A percentile compares a stretch with the other conserved stretches of the same genome.
phyloP scores from a whole-genome alignment of 2,113 vertebrate genomes.

The Seriola quinqueradiata region DNA sequence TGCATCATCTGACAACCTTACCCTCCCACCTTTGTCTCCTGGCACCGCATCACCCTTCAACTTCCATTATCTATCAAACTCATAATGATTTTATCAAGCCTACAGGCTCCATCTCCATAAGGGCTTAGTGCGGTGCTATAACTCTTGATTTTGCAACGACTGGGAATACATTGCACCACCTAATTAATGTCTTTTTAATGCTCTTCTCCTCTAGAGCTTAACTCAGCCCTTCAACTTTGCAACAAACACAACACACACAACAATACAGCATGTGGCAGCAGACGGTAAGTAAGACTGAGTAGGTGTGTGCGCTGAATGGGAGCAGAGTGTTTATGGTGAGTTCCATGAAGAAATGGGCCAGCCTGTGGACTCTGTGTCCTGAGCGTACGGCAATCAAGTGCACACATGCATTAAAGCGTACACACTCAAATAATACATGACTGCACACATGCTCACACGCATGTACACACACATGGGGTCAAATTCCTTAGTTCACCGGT shows the following conservation, averaged over 20 bases:
- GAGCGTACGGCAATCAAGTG: slow-evolving; percentile 8
- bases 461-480: slow-evolving; percentile 28
- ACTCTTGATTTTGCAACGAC: slow-evolving; percentile 77
- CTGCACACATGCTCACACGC: neutral
- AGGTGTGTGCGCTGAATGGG: slow-evolving; percentile 58
- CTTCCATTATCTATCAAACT: slow-evolving; percentile 80
- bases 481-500: slow-evolving; percentile 48
- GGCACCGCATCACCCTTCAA: slow-evolving; percentile 74
- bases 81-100: slow-evolving; percentile 81
- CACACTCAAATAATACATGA: slow-evolving; percentile 52
- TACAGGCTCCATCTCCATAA: slow-evolving; percentile 74
- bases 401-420: slow-evolving; percentile 24
- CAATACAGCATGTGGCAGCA: slow-evolving; percentile 70
- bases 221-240: slow-evolving; percentile 78
- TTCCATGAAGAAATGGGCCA: slow-evolving; percentile 26
- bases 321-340: slow-evolving; percentile 55
- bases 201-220: slow-evolving; percentile 79
- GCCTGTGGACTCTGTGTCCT: slow-evolving; percentile 16
- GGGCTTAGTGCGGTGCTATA: slow-evolving; percentile 74
- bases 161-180: slow-evolving; percentile 76
- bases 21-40: slow-evolving; percentile 66
- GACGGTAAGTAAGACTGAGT: slow-evolving; percentile 76
- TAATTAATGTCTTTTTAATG: slow-evolving; percentile 86
- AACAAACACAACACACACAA: slow-evolving; percentile 74
- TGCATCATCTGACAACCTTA: slow-evolving; percentile 50